Evolutionary conservation across 1,140 invertebrate species (phyloP).

Genomic region (Oryctes rhinoceros): DNA sequence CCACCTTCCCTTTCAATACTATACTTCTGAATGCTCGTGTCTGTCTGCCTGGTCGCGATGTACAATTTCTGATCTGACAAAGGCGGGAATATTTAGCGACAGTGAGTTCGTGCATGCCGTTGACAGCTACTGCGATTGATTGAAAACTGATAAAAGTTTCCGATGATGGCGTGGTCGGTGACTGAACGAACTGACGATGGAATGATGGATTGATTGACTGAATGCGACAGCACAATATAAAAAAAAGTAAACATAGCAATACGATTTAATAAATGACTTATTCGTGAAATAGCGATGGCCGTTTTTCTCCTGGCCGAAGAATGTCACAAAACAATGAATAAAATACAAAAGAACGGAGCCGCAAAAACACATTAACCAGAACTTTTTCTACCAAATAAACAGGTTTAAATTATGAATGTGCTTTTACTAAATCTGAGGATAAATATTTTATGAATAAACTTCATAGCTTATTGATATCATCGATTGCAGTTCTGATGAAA

Average conservation of each 20-base stretch:
- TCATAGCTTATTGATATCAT: too few species aligned
- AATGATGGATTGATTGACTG: slow-evolving; percentile 32
- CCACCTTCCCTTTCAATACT: slow-evolving; percentile 11
- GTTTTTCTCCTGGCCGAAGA: background rate
- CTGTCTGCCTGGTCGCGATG: background rate
- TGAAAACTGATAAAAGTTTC: slow-evolving; percentile 24
- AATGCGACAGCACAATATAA: slow-evolving; percentile 19
- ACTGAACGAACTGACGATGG: slow-evolving; percentile 28
- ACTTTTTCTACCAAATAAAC: too few species aligned
- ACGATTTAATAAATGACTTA: slow-evolving; percentile 19
- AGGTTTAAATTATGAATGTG: too few species aligned
- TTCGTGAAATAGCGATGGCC: background rate
- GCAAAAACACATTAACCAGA: background rate
- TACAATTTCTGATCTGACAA: slow-evolving; percentile 22
- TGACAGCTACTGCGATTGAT: slow-evolving; percentile 33
- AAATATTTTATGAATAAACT: too few species aligned
- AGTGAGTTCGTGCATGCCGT: slow-evolving; percentile 21
- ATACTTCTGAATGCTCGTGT: background rate
- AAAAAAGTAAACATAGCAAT: slow-evolving; percentile 1
- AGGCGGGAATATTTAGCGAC: slow-evolving; percentile 23
- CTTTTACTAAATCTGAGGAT: too few species aligned
- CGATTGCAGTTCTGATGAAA: too few species aligned
- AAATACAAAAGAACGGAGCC: background rate
- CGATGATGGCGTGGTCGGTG: slow-evolving; percentile 28
- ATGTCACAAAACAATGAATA: background rate